Evolutionary conservation across 2,113 vertebrate genomes (phyloP), one percentile per base, ranked within the genome.

Genomic region (Hoplias malabaricus): DNA sequence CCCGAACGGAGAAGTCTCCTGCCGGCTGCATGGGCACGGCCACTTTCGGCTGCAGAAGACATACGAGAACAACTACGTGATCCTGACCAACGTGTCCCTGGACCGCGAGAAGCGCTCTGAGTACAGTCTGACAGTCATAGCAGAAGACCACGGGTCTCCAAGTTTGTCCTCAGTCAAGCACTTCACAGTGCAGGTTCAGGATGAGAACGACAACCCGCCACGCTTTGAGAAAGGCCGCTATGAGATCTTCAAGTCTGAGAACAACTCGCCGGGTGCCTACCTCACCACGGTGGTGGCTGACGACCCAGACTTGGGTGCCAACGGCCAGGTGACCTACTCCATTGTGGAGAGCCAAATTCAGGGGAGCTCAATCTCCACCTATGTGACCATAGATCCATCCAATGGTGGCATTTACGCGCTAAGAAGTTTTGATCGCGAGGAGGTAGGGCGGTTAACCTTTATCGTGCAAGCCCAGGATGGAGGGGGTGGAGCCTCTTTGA

Each of bases 181-280:
- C 83, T 98, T 99, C 84, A 98, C 94, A 0, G 96, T 99, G 33
- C 96, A 98, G 86, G 91, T 99, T 63, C 89, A 93, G 84, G 98
- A 99, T 86, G 93, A 98, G 78, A 99, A 99, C 42, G 98, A 99
- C 93, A 99, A 99, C 84, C 93, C 96, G 31, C 98, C 98, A 1
- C 90, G 77, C 69, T 99, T 99, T 78, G 95, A 97, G 88, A 97
- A 96, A 82, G 96, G 92, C 84, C 94, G 91, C 53, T 98, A 98
- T 0, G 96, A 98, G 86, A 92, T 98, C 68, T 97, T 96, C 21
- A 95, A 96, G 80, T 93, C 96, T 0, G 98, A 99, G 87, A 99
- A 99, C 86, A 99, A 99, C 87, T 96, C 95, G 0, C 97, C 95
- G 0, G 98, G 98, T 69, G 95, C 95, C 0, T 98, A 98, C 72